Conservation (phyloP, 2,888 invertebrate species). For the Melipona beecheii region DNA sequence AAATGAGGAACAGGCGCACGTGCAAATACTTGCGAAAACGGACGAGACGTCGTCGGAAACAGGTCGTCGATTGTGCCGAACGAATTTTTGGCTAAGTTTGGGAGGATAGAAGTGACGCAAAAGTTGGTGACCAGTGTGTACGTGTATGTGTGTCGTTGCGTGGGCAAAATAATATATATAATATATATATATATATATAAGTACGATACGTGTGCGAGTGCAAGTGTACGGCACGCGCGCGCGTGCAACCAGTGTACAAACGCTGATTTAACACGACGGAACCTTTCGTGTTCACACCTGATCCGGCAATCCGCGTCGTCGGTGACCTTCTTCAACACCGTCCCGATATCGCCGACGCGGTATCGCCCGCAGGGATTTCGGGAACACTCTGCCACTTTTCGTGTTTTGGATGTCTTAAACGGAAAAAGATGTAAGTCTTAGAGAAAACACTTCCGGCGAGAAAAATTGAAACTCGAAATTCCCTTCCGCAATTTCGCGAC, state of each 20-base stretch:
- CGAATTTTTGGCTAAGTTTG: constrained; percentile 34
- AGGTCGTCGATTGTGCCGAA: constrained; percentile 5
- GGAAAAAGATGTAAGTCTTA: constrained; percentile 80
- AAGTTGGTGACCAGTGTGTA: constrained; percentile 15
- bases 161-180: neutral
- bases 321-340: constrained; percentile 56
- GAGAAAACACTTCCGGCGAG: neutral
- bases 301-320: constrained; percentile 44
- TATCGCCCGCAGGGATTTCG: constrained; percentile 45
- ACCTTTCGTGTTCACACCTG: constrained; percentile 46
- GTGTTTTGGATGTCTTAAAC: constrained; percentile 75
- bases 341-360: constrained; percentile 6
- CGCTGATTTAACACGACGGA: constrained; percentile 56
- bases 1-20: constrained; percentile 70
- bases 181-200: constrained; percentile 1
- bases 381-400: constrained; percentile 65
- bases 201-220: constrained; percentile 14
- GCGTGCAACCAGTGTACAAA: constrained; percentile 43
- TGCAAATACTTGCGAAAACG: constrained; percentile 72
- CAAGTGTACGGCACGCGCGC: constrained; percentile 30
- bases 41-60: constrained; percentile 68
- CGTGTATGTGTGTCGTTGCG: constrained; percentile 8
- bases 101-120: constrained; percentile 9
- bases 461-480: no score
- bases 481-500: no score